These are phyloP conservation scores for Nephotettix cincticeps DNA, from an alignment of 1,140 invertebrate species.

Conservation along the genomic window DNA sequence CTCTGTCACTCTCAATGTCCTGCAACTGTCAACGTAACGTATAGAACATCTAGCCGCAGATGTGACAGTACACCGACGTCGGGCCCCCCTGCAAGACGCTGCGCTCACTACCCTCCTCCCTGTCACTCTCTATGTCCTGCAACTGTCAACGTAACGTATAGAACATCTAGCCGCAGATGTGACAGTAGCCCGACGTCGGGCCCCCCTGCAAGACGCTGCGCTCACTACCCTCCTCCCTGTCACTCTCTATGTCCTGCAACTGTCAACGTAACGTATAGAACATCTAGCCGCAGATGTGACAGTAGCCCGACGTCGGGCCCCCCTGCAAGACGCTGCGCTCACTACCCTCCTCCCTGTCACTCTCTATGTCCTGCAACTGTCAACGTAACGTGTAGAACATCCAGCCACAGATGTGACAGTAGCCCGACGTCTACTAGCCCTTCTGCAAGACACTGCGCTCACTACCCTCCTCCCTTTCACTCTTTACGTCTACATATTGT, in stretches of 20 bases:
- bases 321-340: background rate
- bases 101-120: background rate
- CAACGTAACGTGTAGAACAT: conserved; percentile 62
- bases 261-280: conserved; percentile 54
- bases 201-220: background rate
- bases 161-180: conserved; percentile 70
- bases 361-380: background rate
- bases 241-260: conserved; percentile 5
- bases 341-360: background rate
- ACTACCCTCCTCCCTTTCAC: background rate
- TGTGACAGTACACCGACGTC: conserved; percentile 37
- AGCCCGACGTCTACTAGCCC: background rate
- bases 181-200: conserved; percentile 2
- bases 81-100: background rate
- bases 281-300: conserved; percentile 63
- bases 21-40: conserved; percentile 2
- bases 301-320: background rate
- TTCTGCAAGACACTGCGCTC: background rate
- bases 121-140: conserved; percentile 4
- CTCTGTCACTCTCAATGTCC: background rate
- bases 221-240: background rate
- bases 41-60: conserved; percentile 73
- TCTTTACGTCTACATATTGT: background rate
- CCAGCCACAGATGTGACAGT: conserved; percentile 60
- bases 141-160: background rate